phyloP scores from a whole-genome alignment of 2,888 invertebrate genomes.

The Caenorhabditis angaria region DNA sequence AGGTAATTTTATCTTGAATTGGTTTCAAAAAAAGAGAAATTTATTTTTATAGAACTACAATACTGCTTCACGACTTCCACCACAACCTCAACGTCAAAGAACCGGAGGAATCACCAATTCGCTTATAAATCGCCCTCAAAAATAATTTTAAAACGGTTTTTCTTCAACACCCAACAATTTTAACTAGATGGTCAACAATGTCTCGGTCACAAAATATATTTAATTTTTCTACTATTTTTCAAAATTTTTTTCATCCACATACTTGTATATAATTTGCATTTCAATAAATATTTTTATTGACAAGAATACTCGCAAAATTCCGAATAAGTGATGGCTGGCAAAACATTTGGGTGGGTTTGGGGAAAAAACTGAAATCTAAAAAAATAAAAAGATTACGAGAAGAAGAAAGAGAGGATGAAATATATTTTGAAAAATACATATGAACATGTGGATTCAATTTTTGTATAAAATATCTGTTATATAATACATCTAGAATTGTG shows the following conservation, averaged over 20 bases:
- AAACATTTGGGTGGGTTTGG: not conserved
- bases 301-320: not conserved
- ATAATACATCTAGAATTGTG: too few species aligned
- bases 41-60: not conserved
- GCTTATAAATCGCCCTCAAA: constrained; percentile 23
- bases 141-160: not conserved
- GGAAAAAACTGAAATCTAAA: too few species aligned
- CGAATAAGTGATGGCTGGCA: not conserved
- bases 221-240: not conserved
- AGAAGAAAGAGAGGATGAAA: too few species aligned
- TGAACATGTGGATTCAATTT: not conserved
- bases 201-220: not conserved
- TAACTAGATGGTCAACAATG: constrained; percentile 1
- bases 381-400: too few species aligned
- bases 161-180: not conserved
- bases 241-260: too few species aligned
- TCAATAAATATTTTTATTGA: not conserved
- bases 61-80: not conserved
- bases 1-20: too few species aligned
- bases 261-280: not conserved
- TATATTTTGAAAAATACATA: not conserved
- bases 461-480: too few species aligned
- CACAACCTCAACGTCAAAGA: constrained; percentile 14
- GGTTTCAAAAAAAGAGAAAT: too few species aligned
- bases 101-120: constrained; percentile 30